Evolutionary conservation across 2,888 invertebrate species (phyloP), one percentile per base, ranked within the genome.

Genomic region (Merodon equestris): DNA sequence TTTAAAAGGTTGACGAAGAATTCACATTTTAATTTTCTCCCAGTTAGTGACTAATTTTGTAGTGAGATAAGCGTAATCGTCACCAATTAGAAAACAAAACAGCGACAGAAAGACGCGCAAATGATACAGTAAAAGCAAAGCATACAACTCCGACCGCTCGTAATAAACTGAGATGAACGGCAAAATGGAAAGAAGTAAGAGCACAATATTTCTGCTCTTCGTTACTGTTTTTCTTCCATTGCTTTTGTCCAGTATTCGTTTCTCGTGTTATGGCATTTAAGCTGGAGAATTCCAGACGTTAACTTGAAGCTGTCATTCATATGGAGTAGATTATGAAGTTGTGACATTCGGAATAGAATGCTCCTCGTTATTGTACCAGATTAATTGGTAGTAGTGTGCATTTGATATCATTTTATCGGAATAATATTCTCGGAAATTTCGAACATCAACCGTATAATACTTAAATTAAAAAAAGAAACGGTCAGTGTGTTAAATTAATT

Each of bases 161-260:
- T 34, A 63, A 36, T 75, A 70, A 75, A 75, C 75, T 75, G 36
- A 70, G 58, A 64, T 75, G 70, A 70, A 75, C 57, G 60, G n/a
- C 44, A n/a, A 34, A 19, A 36, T 17, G 17, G 34, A 15, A 53
- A 7, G 38, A 34, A 47, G 38, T 19, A 42, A 36, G 51, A 3
- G 51, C 17, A 50, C 15, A 14, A 13, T 13, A 50, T 48, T 50
- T 71, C 14, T 48, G 19, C 18, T 19, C 4, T 56, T 10, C 7
- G 38, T 18, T 60, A 14, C 38, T 9, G 14, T 47, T 19, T 36
- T 15, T 36, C 12, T 53, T 53, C 18, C 17, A 18, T 47, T 18
- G 12, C 17, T 47, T 14, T 17, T 7, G 5, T 10, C 10, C 17
- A 18, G 12, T 17, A 17, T 12, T 18, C 12, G n/a, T 15, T 18